A percentile compares a stretch with the other conserved stretches of the same genome.
Conservation (phyloP, 2,113 vertebrate species). For the Vulpes ferrilata region DNA sequence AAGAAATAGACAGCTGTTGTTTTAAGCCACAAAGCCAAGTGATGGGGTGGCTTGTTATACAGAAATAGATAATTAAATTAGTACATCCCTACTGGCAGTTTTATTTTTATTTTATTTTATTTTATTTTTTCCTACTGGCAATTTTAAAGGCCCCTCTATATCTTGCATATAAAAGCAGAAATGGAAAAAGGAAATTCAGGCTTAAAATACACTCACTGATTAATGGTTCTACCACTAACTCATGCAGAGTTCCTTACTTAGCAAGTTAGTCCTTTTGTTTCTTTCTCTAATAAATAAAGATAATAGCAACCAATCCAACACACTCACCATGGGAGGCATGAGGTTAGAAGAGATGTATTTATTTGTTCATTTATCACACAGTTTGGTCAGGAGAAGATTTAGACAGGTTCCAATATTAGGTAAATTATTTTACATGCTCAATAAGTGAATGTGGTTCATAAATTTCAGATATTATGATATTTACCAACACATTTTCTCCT, state of each 20-base stretch:
- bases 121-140: not conserved
- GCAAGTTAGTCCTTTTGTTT: not conserved
- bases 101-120: not conserved
- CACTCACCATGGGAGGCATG: too few relatives aligned
- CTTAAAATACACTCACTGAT: not conserved
- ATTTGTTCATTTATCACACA: not conserved
- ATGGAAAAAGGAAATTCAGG: not conserved
- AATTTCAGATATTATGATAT: not conserved
- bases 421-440: not conserved
- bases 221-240: not conserved
- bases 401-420: not conserved
- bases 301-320: not conserved
- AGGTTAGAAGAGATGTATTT: not conserved
- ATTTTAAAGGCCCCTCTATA: not conserved
- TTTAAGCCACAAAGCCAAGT: not conserved
- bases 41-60: not conserved
- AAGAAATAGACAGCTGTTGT: not conserved
- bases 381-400: not conserved
- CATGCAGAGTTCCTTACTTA: not conserved
- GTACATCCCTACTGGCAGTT: not conserved
- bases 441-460: not conserved
- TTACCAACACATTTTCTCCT: not conserved
- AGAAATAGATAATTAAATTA: not conserved
- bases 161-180: not conserved
- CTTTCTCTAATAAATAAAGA: not conserved